phyloP scores from a whole-genome alignment of 2,113 vertebrate species.

The Chunga burmeisteri region DNA sequence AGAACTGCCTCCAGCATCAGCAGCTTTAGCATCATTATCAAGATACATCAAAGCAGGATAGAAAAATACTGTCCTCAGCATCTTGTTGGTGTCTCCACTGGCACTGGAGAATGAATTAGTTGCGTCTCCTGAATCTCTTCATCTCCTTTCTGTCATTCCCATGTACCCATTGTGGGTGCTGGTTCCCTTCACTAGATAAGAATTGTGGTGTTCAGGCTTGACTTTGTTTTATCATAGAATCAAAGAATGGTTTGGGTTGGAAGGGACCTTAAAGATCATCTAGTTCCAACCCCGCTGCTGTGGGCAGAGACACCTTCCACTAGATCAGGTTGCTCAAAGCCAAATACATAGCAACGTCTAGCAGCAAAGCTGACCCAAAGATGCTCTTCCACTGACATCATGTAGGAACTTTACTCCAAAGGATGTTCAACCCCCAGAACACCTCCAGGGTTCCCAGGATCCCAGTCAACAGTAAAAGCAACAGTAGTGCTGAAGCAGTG shows the following conservation, averaged over 20 bases:
- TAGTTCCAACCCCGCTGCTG: not conserved
- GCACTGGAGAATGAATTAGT: not conserved
- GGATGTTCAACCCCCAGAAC: not conserved
- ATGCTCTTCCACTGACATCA: not conserved
- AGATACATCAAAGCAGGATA: not conserved
- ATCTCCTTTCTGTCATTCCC: not conserved
- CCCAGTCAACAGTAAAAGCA: not conserved
- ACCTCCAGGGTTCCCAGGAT: not conserved
- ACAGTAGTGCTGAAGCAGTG: not conserved
- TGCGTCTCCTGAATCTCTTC: not conserved
- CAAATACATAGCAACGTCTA: not conserved
- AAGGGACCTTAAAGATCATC: not conserved
- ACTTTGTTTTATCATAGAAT: not conserved
- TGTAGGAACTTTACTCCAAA: not conserved
- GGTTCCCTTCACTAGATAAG: not conserved
- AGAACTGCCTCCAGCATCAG: not conserved
- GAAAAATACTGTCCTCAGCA: not conserved
- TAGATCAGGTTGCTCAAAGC: not conserved
- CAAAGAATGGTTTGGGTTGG: not conserved
- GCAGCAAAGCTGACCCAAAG: not conserved
- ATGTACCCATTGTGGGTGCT: fast-evolving
- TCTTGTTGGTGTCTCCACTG: not conserved
- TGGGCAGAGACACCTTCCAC: not conserved
- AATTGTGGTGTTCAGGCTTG: not conserved
- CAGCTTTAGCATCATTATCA: not conserved